Percentiles rank a stretch among this genome's conserved stretches.
Conservation (phyloP, 2,113 vertebrate species). For the Siniperca knerii region DNA sequence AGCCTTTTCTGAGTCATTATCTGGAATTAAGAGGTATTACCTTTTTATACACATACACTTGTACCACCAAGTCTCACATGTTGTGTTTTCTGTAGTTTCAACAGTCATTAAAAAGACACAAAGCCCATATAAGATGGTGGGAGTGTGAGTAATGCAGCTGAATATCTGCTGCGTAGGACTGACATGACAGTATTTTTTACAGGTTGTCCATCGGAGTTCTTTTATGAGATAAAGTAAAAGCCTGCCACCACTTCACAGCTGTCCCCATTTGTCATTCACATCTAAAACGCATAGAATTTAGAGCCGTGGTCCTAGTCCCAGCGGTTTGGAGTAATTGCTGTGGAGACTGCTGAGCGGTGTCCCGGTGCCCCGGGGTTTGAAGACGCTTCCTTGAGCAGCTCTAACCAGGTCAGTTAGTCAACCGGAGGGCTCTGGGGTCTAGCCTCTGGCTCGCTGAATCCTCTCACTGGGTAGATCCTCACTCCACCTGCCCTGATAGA, state of each 20-base stretch:
- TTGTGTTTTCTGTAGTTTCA: neutral
- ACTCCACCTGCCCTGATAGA: constrained; percentile 10
- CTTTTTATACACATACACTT: neutral
- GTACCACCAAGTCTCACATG: neutral
- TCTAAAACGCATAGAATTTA: constrained; percentile 2
- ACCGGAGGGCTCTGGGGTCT: constrained; percentile 21
- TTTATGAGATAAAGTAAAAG: constrained; percentile 19
- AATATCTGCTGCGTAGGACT: neutral
- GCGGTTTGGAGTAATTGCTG: constrained; percentile 42
- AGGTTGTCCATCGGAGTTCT: neutral
- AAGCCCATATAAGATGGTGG: neutral
- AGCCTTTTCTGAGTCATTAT: neutral
- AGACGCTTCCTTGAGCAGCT: constrained; percentile 27
- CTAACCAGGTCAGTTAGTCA: constrained; percentile 37
- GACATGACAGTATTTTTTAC: neutral
- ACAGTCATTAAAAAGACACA: neutral
- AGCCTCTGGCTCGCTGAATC: constrained; percentile 44
- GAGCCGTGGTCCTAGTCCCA: constrained; percentile 20
- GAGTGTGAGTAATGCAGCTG: neutral
- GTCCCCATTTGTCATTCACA: constrained; percentile 36
- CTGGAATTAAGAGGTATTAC: constrained; percentile 7
- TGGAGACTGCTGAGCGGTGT: constrained; percentile 15
- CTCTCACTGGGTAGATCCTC: constrained; percentile 30
- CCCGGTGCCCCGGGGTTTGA: constrained; percentile 34
- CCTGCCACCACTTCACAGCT: constrained; percentile 4